Evolutionary conservation across 1,140 invertebrate genomes (phyloP), one percentile per base, ranked within the genome.

Genomic region (Neodiprion virginianus): DNA sequence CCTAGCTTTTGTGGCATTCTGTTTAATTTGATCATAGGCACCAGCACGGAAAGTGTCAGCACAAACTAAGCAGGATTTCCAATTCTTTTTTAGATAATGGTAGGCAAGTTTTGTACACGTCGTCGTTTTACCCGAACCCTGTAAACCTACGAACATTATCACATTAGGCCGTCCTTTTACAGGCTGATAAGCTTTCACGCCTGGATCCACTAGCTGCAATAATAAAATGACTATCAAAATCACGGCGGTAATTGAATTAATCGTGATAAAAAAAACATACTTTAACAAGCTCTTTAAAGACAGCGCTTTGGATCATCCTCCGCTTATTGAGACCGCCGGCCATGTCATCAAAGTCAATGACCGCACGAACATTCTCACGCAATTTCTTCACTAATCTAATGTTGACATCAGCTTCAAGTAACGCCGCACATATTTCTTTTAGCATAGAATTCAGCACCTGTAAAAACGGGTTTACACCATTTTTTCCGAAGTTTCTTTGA

Each of bases 311-410:
- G 83, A 99, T 99, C 96, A 99, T 98, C 71, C 98, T 90, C 47
- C 98, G 90, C 85, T 99, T 99, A 87, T 99, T 99, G 40, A 99
- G 92, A 21, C 99, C 99, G 69, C 96, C 98, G 84, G 98, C 98
- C 97, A 99, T 99, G 85, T 99, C 99, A 86, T 99, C 98, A 90
- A 99, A 99, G 89, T 99, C 97, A 89, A 99, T 99, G 74, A 98
- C 97, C 68, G 94, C 92, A 69, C 96, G 93, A n/a, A 99, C 97
- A 98, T 99, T 99, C 91, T 99, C 97, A 78, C 98, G 91, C 11
- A 99, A 90, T 87, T 97, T 94, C 89, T 99, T 99, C 0, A 99
- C 98, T 76, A 99, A 91, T 81, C 94, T 92, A 79, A 99, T 98
- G 89, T 99, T 99, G 40, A 99, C 98, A 93, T 99, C 99, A 82